phyloP scores from a whole-genome alignment of 2,888 invertebrate species.

The Sclerodermus sp. region DNA sequence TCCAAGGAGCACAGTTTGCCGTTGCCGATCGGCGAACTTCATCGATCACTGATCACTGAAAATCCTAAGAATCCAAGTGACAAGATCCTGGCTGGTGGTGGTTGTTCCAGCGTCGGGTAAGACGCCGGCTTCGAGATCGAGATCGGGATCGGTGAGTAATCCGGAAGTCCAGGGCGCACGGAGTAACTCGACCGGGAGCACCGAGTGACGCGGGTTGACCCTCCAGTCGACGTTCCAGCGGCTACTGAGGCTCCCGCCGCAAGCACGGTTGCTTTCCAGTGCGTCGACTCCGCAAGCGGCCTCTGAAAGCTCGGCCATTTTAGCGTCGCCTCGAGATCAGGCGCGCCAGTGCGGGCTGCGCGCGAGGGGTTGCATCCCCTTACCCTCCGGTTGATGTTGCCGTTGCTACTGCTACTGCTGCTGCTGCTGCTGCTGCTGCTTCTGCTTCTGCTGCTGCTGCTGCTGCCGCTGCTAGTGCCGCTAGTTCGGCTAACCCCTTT shows the following conservation, averaged over 20 bases:
- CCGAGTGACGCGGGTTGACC: conserved; percentile 2
- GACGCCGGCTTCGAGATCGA: too few relatives aligned
- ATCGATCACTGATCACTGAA: conserved; percentile 18
- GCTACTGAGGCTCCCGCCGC: conserved; percentile 56
- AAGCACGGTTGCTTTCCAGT: conserved; percentile 51
- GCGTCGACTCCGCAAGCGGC: conserved; percentile 53
- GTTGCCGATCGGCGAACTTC: conserved; percentile 11
- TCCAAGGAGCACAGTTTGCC: conserved; percentile 15
- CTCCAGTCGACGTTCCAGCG: conserved; percentile 52
- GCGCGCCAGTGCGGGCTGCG: conserved; percentile 38
- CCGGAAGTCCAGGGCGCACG: not conserved
- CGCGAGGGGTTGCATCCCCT: conserved; percentile 33
- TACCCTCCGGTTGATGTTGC: too few relatives aligned
- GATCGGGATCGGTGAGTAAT: not conserved
- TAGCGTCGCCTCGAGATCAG: conserved; percentile 42
- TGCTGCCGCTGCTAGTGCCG: too few relatives aligned
- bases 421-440: not conserved
- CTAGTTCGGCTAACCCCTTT: not conserved
- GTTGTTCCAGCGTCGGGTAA: too few relatives aligned
- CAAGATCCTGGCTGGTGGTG: too few relatives aligned
- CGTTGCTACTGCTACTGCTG: too few relatives aligned
- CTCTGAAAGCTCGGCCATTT: conserved; percentile 48
- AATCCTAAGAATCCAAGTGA: too few relatives aligned
- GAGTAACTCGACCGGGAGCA: not conserved
- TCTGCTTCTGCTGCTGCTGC: too few relatives aligned